These are phyloP conservation scores for Simalia tracyae DNA, from an alignment of 2,797 vertebrate genomes.

Conservation along the genomic window DNA sequence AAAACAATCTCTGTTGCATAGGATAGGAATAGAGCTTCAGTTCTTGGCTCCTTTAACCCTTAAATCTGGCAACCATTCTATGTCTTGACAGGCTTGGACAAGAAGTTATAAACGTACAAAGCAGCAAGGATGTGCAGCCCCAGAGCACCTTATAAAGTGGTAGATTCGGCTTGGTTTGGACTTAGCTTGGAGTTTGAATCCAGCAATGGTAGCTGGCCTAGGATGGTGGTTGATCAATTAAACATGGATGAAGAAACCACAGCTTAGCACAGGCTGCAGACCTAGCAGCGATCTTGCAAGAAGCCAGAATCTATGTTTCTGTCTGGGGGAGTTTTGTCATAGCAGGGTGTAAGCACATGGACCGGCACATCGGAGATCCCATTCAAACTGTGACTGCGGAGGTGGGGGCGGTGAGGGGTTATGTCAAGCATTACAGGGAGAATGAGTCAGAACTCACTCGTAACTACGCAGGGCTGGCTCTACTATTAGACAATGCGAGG, in stretches of 20 bases:
- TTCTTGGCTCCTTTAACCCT: background rate
- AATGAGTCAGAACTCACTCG: background rate
- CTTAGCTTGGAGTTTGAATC: background rate
- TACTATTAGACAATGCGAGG: background rate
- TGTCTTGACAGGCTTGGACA: background rate
- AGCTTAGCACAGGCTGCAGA: background rate
- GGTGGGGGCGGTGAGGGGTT: too few relatives aligned
- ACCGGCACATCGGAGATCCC: background rate
- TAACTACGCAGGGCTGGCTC: background rate
- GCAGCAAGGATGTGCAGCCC: background rate
- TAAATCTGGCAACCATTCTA: background rate
- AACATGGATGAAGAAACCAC: background rate
- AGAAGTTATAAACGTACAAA: background rate
- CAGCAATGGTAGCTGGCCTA: background rate
- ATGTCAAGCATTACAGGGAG: background rate
- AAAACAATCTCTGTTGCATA: background rate
- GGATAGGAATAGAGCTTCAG: background rate
- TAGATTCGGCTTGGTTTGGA: background rate
- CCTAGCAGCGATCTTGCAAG: background rate
- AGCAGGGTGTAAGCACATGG: background rate
- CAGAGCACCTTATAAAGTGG: background rate
- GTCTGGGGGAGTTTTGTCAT: background rate
- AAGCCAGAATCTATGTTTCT: background rate
- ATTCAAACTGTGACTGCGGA: background rate
- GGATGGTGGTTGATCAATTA: background rate